A percentile compares a stretch with the other conserved stretches of the same genome.
phyloP scores from a whole-genome alignment of 2,888 invertebrate species.

The Drosophila recens region DNA sequence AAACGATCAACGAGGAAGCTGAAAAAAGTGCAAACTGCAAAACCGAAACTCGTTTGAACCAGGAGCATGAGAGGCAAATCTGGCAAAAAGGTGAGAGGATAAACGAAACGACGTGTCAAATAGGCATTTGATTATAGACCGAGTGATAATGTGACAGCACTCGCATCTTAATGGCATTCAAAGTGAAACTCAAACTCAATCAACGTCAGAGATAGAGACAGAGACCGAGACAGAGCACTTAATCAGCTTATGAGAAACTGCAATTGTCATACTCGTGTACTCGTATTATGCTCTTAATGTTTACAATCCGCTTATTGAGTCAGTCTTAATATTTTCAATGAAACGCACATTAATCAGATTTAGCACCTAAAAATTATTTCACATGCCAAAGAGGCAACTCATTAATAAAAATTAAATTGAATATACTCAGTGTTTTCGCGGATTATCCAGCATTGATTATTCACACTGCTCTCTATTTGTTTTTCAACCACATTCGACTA shows the following conservation, averaged over 20 bases:
- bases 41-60: conserved; percentile 27
- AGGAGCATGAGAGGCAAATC: conserved; percentile 22
- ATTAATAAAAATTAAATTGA: neutral
- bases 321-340: conserved; percentile 16
- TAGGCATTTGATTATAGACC: conserved; percentile 16
- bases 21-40: conserved; percentile 1
- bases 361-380: conserved; percentile 2
- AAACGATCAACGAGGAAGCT: conserved; percentile 43
- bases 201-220: neutral
- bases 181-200: conserved; percentile 14
- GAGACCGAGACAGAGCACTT: neutral
- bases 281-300: conserved; percentile 2
- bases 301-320: conserved; percentile 29
- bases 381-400: neutral
- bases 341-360: conserved; percentile 19
- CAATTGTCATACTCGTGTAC: conserved; percentile 5
- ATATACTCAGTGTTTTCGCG: neutral
- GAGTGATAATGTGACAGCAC: conserved; percentile 23
- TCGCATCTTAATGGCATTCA: conserved; percentile 10
- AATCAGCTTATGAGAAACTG: conserved; percentile 33
- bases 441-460: neutral
- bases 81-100: conserved; percentile 34
- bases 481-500: neutral
- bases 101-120: conserved; percentile 21
- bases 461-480: neutral